Evolutionary conservation across 2,888 invertebrate genomes (phyloP).

Genomic region (Himalopsyche kuldschensis): DNA sequence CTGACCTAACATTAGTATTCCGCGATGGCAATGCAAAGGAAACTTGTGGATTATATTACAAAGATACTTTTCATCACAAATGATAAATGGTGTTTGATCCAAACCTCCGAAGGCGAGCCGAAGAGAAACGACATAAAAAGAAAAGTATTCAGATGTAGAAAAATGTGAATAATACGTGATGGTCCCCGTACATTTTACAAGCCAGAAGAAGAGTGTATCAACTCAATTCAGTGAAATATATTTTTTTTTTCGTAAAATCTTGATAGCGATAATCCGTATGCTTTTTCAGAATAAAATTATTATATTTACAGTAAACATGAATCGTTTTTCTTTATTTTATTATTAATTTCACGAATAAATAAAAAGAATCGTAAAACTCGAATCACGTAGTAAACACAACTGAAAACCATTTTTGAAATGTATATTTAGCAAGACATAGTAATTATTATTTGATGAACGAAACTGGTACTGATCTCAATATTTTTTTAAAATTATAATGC

Average conservation of each 20-base stretch:
- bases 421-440: too few relatives aligned
- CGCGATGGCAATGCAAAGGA: slow-evolving; percentile 14
- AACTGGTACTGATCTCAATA: too few relatives aligned
- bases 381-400: too few relatives aligned
- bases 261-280: too few relatives aligned
- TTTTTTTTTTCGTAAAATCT: background rate
- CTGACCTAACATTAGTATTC: slow-evolving; percentile 26
- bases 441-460: too few relatives aligned
- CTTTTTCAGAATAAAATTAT: too few relatives aligned
- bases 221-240: background rate
- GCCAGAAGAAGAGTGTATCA: background rate
- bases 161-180: slow-evolving; percentile 38
- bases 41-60: slow-evolving; percentile 27
- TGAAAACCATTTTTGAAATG: too few relatives aligned
- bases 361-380: too few relatives aligned
- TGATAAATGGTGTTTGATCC: slow-evolving; percentile 36
- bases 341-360: too few relatives aligned
- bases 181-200: slow-evolving; percentile 4
- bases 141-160: slow-evolving; percentile 39
- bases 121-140: slow-evolving; percentile 17
- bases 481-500: too few relatives aligned
- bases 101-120: background rate
- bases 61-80: slow-evolving; percentile 32
- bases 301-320: too few relatives aligned
- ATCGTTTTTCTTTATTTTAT: too few relatives aligned